These are phyloP conservation scores for Eurypyga helias DNA, from an alignment of 2,113 vertebrate genomes.

Conservation along the genomic window DNA sequence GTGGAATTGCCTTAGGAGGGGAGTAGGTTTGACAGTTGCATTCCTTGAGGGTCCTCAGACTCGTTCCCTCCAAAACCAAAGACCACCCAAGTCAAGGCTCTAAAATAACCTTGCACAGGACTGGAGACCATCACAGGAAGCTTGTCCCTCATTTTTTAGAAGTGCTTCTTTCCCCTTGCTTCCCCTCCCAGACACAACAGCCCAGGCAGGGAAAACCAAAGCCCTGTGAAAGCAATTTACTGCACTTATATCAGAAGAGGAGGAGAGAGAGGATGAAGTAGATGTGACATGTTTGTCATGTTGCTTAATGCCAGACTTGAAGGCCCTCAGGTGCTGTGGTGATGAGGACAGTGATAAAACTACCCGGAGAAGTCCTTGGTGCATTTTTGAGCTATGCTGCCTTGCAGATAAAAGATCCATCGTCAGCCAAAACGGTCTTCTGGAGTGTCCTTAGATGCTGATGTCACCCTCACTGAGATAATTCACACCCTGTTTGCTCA, in stretches of 20 bases:
- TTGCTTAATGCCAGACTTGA: not conserved
- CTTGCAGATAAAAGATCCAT: not conserved
- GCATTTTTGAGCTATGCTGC: not conserved
- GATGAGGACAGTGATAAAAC: not conserved
- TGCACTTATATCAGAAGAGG: not conserved
- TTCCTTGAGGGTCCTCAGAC: not conserved
- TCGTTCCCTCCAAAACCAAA: not conserved
- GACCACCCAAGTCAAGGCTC: not conserved
- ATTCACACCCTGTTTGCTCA: not conserved
- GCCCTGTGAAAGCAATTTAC: not conserved
- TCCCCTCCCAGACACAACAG: not conserved
- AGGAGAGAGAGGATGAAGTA: not conserved
- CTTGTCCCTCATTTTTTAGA: not conserved
- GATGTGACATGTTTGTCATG: not conserved
- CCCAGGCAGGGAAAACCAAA: not conserved
- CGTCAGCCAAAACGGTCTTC: not conserved
- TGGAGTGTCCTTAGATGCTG: not conserved
- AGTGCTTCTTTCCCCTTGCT: not conserved
- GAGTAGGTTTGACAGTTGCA: not conserved
- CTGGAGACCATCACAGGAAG: not conserved
- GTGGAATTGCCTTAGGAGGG: not conserved
- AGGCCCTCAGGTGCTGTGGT: not conserved
- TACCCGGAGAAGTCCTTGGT: not conserved
- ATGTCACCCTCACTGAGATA: not conserved
- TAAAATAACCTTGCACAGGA: not conserved